Conservation (phyloP, 2,113 vertebrate genomes). For the Hypocryptadius cinnamomeus region DNA sequence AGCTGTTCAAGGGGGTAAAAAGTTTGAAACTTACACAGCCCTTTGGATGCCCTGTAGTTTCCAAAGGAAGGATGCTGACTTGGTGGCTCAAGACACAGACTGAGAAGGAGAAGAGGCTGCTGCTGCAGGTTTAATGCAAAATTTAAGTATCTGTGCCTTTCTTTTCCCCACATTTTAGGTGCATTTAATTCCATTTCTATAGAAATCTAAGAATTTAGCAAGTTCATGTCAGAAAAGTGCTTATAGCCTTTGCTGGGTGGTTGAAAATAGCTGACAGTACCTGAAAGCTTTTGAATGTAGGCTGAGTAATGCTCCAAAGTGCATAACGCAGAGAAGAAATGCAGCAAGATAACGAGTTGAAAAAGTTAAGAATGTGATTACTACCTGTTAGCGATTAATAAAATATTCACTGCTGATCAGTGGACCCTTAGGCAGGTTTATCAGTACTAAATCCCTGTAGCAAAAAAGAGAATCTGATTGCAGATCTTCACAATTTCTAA, state of each 20-base stretch:
- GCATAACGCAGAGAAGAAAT: background rate
- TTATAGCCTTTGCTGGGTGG: background rate
- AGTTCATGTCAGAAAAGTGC: background rate
- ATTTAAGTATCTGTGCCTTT: background rate
- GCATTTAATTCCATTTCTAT: background rate
- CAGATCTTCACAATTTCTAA: background rate
- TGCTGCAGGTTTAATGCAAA: background rate
- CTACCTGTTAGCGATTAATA: background rate
- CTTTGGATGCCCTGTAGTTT: background rate
- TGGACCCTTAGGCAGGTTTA: background rate
- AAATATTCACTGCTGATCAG: background rate
- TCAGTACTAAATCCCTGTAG: background rate
- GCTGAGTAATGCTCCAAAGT: background rate
- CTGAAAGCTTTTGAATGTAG: background rate
- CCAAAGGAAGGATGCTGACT: background rate
- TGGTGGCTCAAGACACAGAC: background rate
- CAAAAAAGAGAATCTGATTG: background rate
- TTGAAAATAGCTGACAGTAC: background rate
- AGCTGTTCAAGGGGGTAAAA: background rate
- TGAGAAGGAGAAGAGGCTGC: background rate
- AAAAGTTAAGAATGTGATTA: background rate
- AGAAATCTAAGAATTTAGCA: background rate
- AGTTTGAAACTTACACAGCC: background rate
- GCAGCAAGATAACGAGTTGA: background rate
- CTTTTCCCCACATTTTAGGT: background rate